Percentiles rank a stretch among this genome's conserved stretches.
phyloP scores from a whole-genome alignment of 2,888 invertebrate species.

The Macrophya annulata region DNA sequence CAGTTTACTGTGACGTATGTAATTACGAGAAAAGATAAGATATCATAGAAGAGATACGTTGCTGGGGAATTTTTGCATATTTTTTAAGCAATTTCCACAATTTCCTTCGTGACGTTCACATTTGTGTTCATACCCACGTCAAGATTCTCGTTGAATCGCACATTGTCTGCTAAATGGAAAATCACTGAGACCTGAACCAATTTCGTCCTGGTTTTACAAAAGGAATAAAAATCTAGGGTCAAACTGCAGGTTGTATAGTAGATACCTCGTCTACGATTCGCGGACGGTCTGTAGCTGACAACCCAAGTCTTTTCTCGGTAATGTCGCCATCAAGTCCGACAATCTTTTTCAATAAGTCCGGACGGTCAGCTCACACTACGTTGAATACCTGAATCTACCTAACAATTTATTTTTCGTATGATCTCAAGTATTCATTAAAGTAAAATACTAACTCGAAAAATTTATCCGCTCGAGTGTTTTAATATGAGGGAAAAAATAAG shows the following conservation, averaged over 20 bases:
- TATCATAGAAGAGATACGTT: neutral
- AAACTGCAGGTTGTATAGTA: slow-evolving; percentile 21
- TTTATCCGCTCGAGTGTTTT: no score
- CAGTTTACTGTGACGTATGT: neutral
- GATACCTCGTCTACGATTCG: slow-evolving; percentile 59
- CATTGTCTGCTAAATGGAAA: slow-evolving; percentile 62
- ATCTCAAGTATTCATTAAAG: no score
- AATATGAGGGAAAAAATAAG: no score
- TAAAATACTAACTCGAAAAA: no score
- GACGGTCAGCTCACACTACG: slow-evolving; percentile 65
- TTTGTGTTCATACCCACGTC: slow-evolving; percentile 57
- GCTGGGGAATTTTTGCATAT: slow-evolving; percentile 61
- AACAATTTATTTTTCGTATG: no score
- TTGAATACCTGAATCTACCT: slow-evolving; percentile 64
- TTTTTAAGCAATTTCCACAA: slow-evolving; percentile 59
- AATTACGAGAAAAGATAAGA: neutral
- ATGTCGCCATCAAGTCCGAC: slow-evolving; percentile 78
- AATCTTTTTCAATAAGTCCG: slow-evolving; percentile 76
- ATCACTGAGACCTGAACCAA: slow-evolving; percentile 59
- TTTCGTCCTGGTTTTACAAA: neutral
- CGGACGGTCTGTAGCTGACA: slow-evolving; percentile 74
- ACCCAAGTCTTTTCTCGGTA: slow-evolving; percentile 74
- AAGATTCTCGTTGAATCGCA: slow-evolving; percentile 61
- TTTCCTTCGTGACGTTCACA: slow-evolving; percentile 58
- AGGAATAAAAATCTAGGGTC: neutral